These are phyloP conservation scores for Pandemis cinnamomeana DNA, from an alignment of 2,888 invertebrate species.

Conservation along the genomic window DNA sequence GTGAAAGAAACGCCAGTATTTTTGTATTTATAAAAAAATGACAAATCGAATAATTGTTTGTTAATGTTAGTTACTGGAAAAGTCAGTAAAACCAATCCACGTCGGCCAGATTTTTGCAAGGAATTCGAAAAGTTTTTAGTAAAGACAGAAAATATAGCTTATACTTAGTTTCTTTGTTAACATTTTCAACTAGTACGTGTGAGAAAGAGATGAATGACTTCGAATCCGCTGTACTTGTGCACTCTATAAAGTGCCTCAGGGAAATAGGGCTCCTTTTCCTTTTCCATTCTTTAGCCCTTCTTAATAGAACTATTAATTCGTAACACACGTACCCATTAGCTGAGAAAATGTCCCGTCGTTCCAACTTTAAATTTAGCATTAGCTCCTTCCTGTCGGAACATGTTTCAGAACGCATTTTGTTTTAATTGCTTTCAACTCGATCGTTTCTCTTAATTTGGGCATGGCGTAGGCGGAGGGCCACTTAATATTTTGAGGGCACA, in stretches of 20 bases:
- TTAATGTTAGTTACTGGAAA: too few species aligned
- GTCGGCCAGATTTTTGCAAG: too few species aligned
- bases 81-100: too few species aligned
- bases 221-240: background rate
- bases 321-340: slow-evolving; percentile 8
- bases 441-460: slow-evolving; percentile 36
- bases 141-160: too few species aligned
- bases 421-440: slow-evolving; percentile 16
- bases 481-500: slow-evolving; percentile 19
- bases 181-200: background rate
- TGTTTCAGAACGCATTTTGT: slow-evolving; percentile 51
- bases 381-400: slow-evolving; percentile 55
- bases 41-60: too few species aligned
- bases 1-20: too few species aligned
- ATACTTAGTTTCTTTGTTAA: too few species aligned
- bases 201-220: background rate
- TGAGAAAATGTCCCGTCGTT: slow-evolving; percentile 16
- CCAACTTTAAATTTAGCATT: slow-evolving; percentile 32
- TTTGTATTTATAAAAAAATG: too few species aligned
- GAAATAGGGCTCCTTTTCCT: background rate
- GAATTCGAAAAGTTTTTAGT: too few species aligned
- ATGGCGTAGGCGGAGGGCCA: slow-evolving; percentile 46
- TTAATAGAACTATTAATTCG: background rate
- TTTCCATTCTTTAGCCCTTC: background rate
- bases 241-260: background rate